These are phyloP conservation scores for Eupithecia vulgata DNA, from an alignment of 2,888 invertebrate genomes.

Conservation along the genomic window DNA sequence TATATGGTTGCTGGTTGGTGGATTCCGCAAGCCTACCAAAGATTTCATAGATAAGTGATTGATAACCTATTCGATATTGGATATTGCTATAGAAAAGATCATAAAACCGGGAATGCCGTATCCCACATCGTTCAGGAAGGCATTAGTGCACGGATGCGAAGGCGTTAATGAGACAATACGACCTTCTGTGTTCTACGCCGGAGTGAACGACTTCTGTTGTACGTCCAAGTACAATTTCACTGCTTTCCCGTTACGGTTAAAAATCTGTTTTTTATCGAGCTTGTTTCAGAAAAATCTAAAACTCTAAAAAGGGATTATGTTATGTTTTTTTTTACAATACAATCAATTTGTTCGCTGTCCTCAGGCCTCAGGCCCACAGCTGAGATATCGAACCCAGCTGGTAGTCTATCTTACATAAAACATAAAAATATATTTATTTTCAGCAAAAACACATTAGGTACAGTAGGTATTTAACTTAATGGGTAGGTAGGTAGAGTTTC, in stretches of 20 bases:
- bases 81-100: not conserved
- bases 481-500: too few species aligned
- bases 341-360: too few species aligned
- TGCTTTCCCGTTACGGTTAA: not conserved
- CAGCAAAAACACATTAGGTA: too few species aligned
- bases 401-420: too few species aligned
- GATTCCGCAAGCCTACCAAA: not conserved
- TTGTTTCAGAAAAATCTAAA: too few species aligned
- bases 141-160: conserved; percentile 45
- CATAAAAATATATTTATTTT: too few species aligned
- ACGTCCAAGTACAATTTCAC: not conserved
- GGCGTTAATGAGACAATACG: conserved; percentile 37
- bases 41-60: not conserved
- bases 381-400: not conserved
- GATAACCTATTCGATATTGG: not conserved
- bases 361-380: too few species aligned
- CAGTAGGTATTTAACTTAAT: too few species aligned
- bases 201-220: conserved; percentile 17
- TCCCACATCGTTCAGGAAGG: conserved; percentile 33
- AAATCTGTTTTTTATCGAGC: not conserved
- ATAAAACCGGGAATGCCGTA: conserved; percentile 7
- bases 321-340: too few species aligned
- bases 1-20: not conserved
- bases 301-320: too few species aligned
- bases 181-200: conserved; percentile 35